A percentile compares a stretch with the other conserved stretches of the same genome.
These are phyloP conservation scores for Drosophila tripunctata DNA, from an alignment of 2,888 invertebrate species.

Conservation along the genomic window DNA sequence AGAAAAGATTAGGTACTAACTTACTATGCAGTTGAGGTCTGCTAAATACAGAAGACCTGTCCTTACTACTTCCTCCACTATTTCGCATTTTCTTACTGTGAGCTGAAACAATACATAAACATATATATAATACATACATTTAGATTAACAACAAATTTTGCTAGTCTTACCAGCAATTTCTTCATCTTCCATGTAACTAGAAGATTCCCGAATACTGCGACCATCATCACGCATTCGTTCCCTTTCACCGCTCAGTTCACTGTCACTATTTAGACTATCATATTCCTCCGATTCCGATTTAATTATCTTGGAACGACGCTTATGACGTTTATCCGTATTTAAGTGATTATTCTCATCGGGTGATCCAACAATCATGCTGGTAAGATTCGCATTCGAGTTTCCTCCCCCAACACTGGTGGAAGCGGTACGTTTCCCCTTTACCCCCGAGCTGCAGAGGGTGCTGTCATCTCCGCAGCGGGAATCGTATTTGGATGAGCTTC, in stretches of 20 bases:
- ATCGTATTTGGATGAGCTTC: slow-evolving; percentile 77
- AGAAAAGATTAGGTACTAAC: slow-evolving; percentile 85
- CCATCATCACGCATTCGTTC: slow-evolving; percentile 84
- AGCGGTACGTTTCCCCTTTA: slow-evolving; percentile 72
- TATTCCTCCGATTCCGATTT: slow-evolving; percentile 87
- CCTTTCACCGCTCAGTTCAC: slow-evolving; percentile 84
- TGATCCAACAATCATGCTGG: slow-evolving; percentile 45
- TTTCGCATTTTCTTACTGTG: slow-evolving; percentile 83
- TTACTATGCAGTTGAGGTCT: slow-evolving; percentile 86
- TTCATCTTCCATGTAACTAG: slow-evolving; percentile 85
- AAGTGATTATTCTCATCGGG: slow-evolving; percentile 65
- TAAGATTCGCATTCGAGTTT: slow-evolving; percentile 57
- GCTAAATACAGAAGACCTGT: slow-evolving; percentile 85
- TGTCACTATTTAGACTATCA: slow-evolving; percentile 86
- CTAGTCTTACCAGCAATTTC: slow-evolving; percentile 65
- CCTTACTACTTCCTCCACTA: slow-evolving; percentile 82
- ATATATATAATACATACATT: not conserved
- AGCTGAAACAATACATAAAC: slow-evolving; percentile 41
- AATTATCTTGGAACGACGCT: slow-evolving; percentile 85
- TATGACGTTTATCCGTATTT: slow-evolving; percentile 82
- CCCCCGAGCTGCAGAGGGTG: slow-evolving; percentile 65
- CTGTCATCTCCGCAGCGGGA: slow-evolving; percentile 75
- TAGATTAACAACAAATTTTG: too few species aligned
- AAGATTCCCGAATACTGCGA: slow-evolving; percentile 84
- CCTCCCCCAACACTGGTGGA: slow-evolving; percentile 56